Percentiles rank a stretch among this genome's conserved stretches.
Conservation (phyloP, 2,797 vertebrate species). For the Choloepus didactylus region DNA sequence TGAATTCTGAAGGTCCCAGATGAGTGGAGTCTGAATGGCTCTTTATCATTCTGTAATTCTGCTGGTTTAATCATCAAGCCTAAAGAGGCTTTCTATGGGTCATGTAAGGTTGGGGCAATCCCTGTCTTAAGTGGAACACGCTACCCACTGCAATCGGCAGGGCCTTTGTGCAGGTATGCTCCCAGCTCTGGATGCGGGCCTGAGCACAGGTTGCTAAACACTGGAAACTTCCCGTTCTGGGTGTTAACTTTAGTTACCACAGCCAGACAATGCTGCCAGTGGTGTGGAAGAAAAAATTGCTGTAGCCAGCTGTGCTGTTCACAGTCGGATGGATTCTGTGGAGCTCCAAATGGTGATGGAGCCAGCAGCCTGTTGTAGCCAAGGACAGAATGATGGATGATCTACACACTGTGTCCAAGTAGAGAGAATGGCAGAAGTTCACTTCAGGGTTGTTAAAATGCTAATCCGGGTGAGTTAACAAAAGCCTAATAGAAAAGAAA, state of each 20-base stretch:
- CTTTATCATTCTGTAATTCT: constrained; percentile 23
- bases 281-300: constrained; percentile 90
- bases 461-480: constrained; percentile 90
- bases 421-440: constrained; percentile 90
- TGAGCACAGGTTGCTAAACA: constrained; percentile 83
- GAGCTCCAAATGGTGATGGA: constrained; percentile 89
- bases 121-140: not conserved
- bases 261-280: constrained; percentile 92
- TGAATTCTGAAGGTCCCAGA: not conserved
- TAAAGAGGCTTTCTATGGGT: not conserved
- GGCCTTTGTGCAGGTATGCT: constrained; percentile 89
- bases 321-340: constrained; percentile 89
- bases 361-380: constrained; percentile 91
- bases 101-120: not conserved
- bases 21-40: not conserved
- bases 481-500: constrained; percentile 85
- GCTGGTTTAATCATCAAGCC: not conserved
- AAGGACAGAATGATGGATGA: constrained; percentile 92
- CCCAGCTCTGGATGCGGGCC: constrained; percentile 80
- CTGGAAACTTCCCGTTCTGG: constrained; percentile 89
- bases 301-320: constrained; percentile 94
- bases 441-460: constrained; percentile 93
- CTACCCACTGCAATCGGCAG: not conserved
- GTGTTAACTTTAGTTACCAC: constrained; percentile 92
- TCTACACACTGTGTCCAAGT: constrained; percentile 89